Base-by-base conservation (phyloP, 2,797 vertebrate genomes). In the Amblyraja radiata region DNA sequence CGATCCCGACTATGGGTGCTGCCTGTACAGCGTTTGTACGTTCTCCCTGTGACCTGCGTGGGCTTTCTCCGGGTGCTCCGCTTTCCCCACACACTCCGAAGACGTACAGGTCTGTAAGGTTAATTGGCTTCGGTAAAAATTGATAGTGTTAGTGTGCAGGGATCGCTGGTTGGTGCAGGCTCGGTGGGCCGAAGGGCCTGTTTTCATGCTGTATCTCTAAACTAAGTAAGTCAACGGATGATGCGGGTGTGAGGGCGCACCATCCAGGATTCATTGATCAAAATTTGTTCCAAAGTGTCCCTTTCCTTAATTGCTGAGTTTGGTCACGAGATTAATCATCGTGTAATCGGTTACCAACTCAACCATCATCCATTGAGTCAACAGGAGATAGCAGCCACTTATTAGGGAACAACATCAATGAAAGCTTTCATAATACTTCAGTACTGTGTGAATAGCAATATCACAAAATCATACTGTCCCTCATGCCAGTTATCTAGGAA, bases 401-500 rank as follows among this genome's bases (percentile, higher is more conserved):
- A 21, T n/a, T 74, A 68, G 74, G 54, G 32, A 39, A 25, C 16
- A 76, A 92, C 16, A 23, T 2, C 25, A 18, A 16, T 74, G 71
- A 92, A 16, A 74, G 28, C 71, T 54, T 76, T 74, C 46, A 76
- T 5, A 76, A 92, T 28, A 28, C 28, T n/a, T 76, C 68, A 74
- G 25, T 76, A 39, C 39, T 54, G 9, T 54, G 23, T 92, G 90
- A 54, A 92, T 39, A 71, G 23, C 71, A 92, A 46, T n/a, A 39
- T 58, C 73, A 92, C n/a, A 71, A 92, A 54, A 58, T 92, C 90
- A 92, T n/a, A 11, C 25, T 54, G 90, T 13, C 28, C 23, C 28
- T 54, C 39, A 74, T 92, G 90, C 8, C 90, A 91, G 71, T 36
- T 74, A 71, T 16, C 68, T 91, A 74, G 90, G 90, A 91, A 91